Percentiles rank a stretch among this genome's conserved stretches.
Conservation (phyloP, 2,113 vertebrate genomes). For the Sander lucioperca region DNA sequence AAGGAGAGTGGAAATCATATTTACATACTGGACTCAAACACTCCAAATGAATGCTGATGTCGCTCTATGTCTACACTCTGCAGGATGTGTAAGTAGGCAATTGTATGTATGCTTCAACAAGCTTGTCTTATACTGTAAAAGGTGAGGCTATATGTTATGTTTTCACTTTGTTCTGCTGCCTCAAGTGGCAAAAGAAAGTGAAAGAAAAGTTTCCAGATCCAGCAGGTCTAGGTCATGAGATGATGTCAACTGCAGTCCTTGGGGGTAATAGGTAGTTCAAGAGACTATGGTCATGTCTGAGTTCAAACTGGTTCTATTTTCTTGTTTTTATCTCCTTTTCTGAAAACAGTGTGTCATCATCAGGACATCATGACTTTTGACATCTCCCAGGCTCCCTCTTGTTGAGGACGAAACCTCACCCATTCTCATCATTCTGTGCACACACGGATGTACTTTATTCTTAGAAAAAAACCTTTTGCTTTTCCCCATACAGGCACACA, state of each 20-base stretch:
- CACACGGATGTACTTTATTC: conserved; percentile 32
- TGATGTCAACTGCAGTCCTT: conserved; percentile 20
- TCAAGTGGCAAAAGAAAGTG: conserved; percentile 4
- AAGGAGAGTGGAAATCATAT: neutral
- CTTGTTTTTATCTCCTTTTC: conserved; percentile 17
- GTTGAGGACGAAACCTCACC: conserved; percentile 35
- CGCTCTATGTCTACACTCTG: neutral
- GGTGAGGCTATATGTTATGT: neutral
- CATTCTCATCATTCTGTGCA: conserved; percentile 27
- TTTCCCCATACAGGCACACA: neutral
- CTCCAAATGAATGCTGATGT: neutral
- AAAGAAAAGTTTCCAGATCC: conserved; percentile 24
- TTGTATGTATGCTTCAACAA: neutral
- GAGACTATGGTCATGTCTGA: conserved; percentile 26
- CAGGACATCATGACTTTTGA: conserved; percentile 53
- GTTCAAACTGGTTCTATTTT: conserved; percentile 45
- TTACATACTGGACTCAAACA: neutral
- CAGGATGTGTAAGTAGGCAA: neutral
- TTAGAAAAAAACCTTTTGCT: conserved; percentile 2
- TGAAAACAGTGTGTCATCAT: conserved; percentile 67
- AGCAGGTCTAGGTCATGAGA: conserved; percentile 8
- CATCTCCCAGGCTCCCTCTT: conserved; percentile 32
- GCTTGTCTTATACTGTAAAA: neutral
- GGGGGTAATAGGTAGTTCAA: conserved; percentile 20
- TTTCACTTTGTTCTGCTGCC: neutral